Base-by-base conservation (phyloP, 2,888 invertebrate species). In the Lymantria dispar region DNA sequence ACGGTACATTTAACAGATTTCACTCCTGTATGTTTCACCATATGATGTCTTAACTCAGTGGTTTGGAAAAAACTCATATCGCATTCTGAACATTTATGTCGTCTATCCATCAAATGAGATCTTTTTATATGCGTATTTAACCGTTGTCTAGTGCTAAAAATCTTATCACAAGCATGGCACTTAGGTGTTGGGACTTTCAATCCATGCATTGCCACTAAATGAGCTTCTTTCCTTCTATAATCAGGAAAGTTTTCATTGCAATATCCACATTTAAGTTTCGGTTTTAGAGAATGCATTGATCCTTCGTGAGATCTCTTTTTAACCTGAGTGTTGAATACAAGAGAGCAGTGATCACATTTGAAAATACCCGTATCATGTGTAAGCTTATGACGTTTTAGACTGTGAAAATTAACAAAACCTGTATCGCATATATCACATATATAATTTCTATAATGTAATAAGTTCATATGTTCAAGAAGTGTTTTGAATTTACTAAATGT, bases 161-260 rank as follows among this genome's bases (percentile, higher is more conserved):
- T 78, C 54, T 84, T 88, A 0, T 83, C 83, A 44, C 92, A 92
- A 0, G 89, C 83, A 9, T 80, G 75, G 49, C 92, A 92, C 7
- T 76, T 77, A 5, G 86, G 64, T 0, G 82, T 47, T 0, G 45
- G 30, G 62, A 58, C 7, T 69, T 31, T 0, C 2, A 57, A 9
- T 0, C 86, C 86, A 31, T 89, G 89, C 0, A 63, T 37, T 7
- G 72, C 69, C 0, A 75, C 77, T 38, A 83, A 76, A 42, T 87
- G 88, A 0, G 70, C 74, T 15, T 83, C 76, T 49, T 85, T 87
- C 62, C 80, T 82, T 0, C 79, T 73, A 31, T 86, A 87, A 59
- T 87, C 82, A 0, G 67, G 68, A 48, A 88, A 90, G 8, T 62
- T 75, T 45, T 80, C 78, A 0, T 67, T 70, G 42, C 84, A 85